Evolutionary conservation across 2,888 invertebrate genomes (phyloP).

Genomic region (Nesidiocoris tenuis): DNA sequence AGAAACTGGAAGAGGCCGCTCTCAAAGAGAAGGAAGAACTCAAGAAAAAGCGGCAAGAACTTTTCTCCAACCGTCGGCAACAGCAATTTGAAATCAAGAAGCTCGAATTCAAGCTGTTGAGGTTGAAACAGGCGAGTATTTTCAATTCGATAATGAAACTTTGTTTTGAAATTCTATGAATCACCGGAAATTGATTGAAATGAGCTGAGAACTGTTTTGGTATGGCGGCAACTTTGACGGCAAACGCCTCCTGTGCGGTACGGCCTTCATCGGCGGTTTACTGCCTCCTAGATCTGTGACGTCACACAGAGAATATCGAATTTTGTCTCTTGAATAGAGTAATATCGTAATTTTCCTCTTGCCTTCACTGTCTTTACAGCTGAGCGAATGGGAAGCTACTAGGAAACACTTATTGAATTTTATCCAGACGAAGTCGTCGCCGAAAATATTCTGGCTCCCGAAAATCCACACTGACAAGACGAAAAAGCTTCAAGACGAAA

Average conservation of each 20-base stretch:
- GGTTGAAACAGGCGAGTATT: slow-evolving; percentile 78
- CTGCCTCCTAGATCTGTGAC: too few species aligned
- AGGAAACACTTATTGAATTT: slow-evolving; percentile 76
- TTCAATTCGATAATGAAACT: too few species aligned
- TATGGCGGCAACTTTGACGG: too few species aligned
- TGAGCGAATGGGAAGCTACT: slow-evolving; percentile 79
- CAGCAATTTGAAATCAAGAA: slow-evolving; percentile 86
- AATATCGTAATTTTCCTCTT: too few species aligned
- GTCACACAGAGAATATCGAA: too few species aligned
- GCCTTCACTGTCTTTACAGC: slow-evolving; percentile 51
- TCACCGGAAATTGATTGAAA: not conserved
- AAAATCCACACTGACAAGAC: slow-evolving; percentile 71
- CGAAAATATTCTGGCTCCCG: slow-evolving; percentile 85
- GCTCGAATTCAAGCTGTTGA: slow-evolving; percentile 84
- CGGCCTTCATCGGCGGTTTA: too few species aligned
- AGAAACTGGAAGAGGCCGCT: slow-evolving; percentile 89
- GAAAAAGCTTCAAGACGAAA: slow-evolving; percentile 65
- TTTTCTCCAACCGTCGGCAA: slow-evolving; percentile 81
- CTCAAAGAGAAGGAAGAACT: slow-evolving; percentile 82
- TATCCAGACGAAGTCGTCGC: slow-evolving; percentile 83
- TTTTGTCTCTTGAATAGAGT: too few species aligned
- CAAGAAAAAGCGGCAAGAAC: slow-evolving; percentile 75
- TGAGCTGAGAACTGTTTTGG: not conserved
- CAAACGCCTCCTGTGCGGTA: too few species aligned
- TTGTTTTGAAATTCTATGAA: not conserved